A percentile compares a stretch with the other conserved stretches of the same genome.
phyloP scores from a whole-genome alignment of 64 coral and sea anemone species.

The Pocillopora damicornis region DNA sequence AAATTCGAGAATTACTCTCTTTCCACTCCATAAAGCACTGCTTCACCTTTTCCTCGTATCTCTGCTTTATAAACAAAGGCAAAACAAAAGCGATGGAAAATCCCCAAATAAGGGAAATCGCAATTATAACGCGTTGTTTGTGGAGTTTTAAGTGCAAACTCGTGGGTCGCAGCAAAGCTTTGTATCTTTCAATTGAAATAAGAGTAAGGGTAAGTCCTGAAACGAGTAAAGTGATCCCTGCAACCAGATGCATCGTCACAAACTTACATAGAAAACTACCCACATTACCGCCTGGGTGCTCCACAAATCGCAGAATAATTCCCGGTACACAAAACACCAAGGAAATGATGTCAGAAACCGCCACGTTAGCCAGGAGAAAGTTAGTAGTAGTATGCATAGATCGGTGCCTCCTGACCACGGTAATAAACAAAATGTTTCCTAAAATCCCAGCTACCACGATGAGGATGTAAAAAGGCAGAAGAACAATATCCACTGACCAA shows the following conservation, averaged over 20 bases:
- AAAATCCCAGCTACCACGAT: constrained; percentile 35
- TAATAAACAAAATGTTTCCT: constrained; percentile 59
- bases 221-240: constrained; percentile 38
- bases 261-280: constrained; percentile 40
- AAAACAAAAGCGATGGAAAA: constrained; percentile 25
- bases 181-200: constrained; percentile 49
- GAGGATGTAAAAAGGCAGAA: constrained; percentile 39
- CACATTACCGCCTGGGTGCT: constrained; percentile 30
- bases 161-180: constrained; percentile 49
- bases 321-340: constrained; percentile 24
- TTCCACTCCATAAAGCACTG: constrained; percentile 36
- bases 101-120: constrained; percentile 34
- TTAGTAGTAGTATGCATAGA: constrained; percentile 65
- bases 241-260: constrained; percentile 41
- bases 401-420: constrained; percentile 34
- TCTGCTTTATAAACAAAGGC: constrained; percentile 29
- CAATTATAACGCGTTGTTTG: constrained; percentile 13
- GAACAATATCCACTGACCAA: background rate
- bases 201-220: constrained; percentile 49
- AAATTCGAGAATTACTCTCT: background rate
- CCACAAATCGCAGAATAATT: constrained; percentile 17
- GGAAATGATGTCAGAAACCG: constrained; percentile 43
- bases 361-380: constrained; percentile 53
- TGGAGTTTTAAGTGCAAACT: constrained; percentile 17
- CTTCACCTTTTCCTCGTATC: constrained; percentile 1